Conservation (phyloP, 2,888 invertebrate genomes). For the Pteria penguin region DNA sequence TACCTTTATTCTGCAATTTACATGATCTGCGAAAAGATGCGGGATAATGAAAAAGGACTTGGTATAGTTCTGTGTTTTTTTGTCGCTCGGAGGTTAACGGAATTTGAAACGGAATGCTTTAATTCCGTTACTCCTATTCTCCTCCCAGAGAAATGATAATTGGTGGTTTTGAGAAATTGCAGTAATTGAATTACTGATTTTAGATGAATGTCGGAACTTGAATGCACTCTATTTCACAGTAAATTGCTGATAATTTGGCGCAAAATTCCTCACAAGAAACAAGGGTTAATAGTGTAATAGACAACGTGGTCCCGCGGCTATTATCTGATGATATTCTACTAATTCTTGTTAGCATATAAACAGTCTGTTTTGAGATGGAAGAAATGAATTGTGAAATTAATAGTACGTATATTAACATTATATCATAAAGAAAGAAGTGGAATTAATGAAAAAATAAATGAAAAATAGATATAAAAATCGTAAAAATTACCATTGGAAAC, state of each 20-base stretch:
- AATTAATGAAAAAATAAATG: no score
- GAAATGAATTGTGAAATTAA: neutral
- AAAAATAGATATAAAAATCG: no score
- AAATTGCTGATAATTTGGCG: slow-evolving; percentile 19
- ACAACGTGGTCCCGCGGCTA: neutral
- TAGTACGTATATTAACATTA: no score
- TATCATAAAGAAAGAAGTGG: no score
- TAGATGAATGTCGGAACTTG: slow-evolving; percentile 18
- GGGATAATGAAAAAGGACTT: neutral
- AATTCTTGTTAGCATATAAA: slow-evolving; percentile 18
- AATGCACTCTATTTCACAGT: slow-evolving; percentile 21
- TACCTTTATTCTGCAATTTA: slow-evolving; percentile 19
- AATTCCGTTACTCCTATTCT: slow-evolving; percentile 11
- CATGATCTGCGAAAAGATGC: slow-evolving; percentile 13
- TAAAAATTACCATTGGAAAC: no score
- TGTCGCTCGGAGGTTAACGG: neutral
- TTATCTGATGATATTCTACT: neutral
- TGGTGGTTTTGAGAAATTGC: slow-evolving; percentile 23
- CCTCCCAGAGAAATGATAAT: slow-evolving; percentile 11
- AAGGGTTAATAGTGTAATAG: slow-evolving; percentile 21
- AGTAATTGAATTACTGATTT: slow-evolving; percentile 13
- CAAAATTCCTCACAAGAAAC: neutral
- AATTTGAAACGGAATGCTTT: slow-evolving; percentile 3
- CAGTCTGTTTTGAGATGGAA: neutral
- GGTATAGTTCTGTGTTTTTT: neutral